Evolutionary conservation across 2,797 vertebrate genomes (phyloP).

Genomic region (Brotula barbata): DNA sequence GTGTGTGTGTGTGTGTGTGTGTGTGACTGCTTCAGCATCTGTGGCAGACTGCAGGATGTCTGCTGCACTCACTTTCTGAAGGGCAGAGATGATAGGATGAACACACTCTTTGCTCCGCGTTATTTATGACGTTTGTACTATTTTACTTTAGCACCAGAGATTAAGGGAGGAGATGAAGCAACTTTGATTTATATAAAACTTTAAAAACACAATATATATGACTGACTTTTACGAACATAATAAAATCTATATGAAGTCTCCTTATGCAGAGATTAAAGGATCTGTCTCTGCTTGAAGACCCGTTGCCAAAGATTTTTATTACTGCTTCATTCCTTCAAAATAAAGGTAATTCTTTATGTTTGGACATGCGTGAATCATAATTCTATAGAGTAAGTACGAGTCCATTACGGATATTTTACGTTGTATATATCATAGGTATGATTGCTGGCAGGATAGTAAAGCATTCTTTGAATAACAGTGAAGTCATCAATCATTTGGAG

Average conservation of each 20-base stretch:
- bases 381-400: slow-evolving; percentile 9
- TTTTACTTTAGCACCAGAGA: slow-evolving; percentile 47
- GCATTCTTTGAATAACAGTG: not conserved
- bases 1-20: slow-evolving; percentile 14
- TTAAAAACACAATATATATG: not conserved
- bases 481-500: not conserved
- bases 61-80: slow-evolving; percentile 17
- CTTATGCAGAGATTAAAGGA: slow-evolving; percentile 7
- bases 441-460: not conserved
- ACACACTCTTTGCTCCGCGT: slow-evolving; percentile 30
- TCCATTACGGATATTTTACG: not conserved
- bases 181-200: slow-evolving; percentile 14
- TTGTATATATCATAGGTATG: not conserved
- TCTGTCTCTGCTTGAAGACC: not conserved
- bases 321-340: not conserved
- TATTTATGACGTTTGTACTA: slow-evolving; percentile 42
- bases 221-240: slow-evolving; percentile 11
- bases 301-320: not conserved
- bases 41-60: slow-evolving; percentile 24
- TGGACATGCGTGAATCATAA: slow-evolving; percentile 3
- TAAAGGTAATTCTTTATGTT: not conserved
- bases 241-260: slow-evolving; percentile 19
- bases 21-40: slow-evolving; percentile 33
- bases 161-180: slow-evolving; percentile 21
- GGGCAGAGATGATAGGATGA: slow-evolving; percentile 34